Base-by-base conservation (phyloP, 2,113 vertebrate genomes). In the Microcebus murinus region DNA sequence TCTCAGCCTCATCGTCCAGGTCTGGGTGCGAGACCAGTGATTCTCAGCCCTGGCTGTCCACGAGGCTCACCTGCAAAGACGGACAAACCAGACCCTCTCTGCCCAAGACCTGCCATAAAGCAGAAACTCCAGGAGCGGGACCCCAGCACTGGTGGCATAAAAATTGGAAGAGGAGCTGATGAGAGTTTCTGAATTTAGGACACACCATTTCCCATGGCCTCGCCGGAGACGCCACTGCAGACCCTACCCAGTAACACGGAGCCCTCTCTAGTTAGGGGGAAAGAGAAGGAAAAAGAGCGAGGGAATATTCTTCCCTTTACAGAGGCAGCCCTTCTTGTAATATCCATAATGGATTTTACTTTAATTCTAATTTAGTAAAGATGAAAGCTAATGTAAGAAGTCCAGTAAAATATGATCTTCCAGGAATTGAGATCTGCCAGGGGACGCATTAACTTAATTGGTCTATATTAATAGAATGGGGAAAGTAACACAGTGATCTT, bases 301-400 rank as follows among this genome's bases (percentile, higher is more conserved):
- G 14, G 79, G 79, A 71, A 50, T 3, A 14, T 81, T 90, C 39
- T 79, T 92, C 39, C 39, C 23, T 76, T 52, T 52, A 25, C 63
- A 63, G 71, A 82, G 57, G 59, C 34, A 65, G 85, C 18, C 61
- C n/a, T 94, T 94, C 55, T 63, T 77, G 50, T 87, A 85, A 82
- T 91, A 74, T 63, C 88, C 84, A 55, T 93, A 93, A 96, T 82
- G 93, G 71, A 45, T 79, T 93, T 96, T 79, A 89, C 77, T 86
- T 93, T 80, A 21, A 31, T 50, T 95, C 73, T 63, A 86, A 55
- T 83, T 94, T 55, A 88, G 91, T 9, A 36, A 76, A 36, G 91
- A 94, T 71, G 55, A 95, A 76, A 96, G 90, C 55, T 74, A 80
- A 77, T 12, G 31, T 42, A 50, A 50, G 45, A 76, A 82, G 83